These are phyloP conservation scores for Andrena cerasifolii DNA, from an alignment of 1,140 invertebrate species.

Conservation along the genomic window DNA sequence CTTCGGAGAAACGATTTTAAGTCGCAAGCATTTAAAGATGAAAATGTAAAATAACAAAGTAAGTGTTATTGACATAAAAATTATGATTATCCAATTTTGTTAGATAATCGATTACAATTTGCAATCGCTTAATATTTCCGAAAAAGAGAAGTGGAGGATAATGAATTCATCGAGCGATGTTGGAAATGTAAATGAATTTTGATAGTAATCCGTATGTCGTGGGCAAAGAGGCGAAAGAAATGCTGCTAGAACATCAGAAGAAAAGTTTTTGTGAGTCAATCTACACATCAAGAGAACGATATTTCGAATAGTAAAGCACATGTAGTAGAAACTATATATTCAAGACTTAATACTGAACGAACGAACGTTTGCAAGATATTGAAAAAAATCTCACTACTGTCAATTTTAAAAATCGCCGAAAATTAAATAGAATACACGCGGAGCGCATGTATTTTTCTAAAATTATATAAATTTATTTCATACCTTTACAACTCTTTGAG, in stretches of 20 bases:
- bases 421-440: no score
- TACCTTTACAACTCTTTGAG: not conserved
- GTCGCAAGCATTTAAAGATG: not conserved
- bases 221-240: not conserved
- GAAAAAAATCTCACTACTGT: slow-evolving; percentile 2
- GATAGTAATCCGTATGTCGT: slow-evolving; percentile 9
- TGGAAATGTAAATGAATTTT: not conserved
- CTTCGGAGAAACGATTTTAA: not conserved
- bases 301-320: slow-evolving; percentile 1
- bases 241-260: not conserved
- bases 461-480: slow-evolving; percentile 12
- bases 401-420: slow-evolving; percentile 7
- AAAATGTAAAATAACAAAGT: not conserved
- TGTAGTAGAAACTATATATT: not conserved
- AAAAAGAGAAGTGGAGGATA: not conserved
- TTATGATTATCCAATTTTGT: not conserved
- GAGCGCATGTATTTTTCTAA: no score
- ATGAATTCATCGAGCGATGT: not conserved
- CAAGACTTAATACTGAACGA: not conserved
- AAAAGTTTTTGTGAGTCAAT: slow-evolving; percentile 14
- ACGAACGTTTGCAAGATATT: not conserved
- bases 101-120: not conserved
- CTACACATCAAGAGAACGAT: not conserved
- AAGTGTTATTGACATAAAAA: not conserved
- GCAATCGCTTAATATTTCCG: not conserved